Percentiles rank a stretch among this genome's conserved stretches.
These are phyloP conservation scores for Psilopogon haemacephalus DNA, from an alignment of 2,113 vertebrate genomes.

Conservation along the genomic window DNA sequence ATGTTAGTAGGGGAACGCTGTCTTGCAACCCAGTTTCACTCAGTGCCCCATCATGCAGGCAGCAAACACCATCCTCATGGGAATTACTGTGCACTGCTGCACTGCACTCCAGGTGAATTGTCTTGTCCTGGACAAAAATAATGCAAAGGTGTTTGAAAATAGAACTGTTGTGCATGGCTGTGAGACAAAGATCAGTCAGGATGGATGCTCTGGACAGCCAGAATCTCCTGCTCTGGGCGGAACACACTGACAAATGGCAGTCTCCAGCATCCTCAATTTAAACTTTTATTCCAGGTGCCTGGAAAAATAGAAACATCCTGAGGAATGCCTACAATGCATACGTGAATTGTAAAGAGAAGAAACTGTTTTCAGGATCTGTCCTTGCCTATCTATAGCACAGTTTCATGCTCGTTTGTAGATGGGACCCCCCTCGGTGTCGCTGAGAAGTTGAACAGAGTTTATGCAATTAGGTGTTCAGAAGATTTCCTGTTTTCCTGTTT, in stretches of 20 bases:
- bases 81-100: neutral
- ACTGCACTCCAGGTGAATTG: neutral
- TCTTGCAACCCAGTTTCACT: neutral
- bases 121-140: neutral
- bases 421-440: neutral
- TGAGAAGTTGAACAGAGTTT: neutral
- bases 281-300: neutral
- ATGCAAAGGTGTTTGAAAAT: neutral
- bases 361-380: neutral
- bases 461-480: neutral
- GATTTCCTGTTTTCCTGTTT: neutral
- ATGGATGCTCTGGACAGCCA: neutral
- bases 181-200: neutral
- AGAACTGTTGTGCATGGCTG: fast-evolving
- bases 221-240: neutral
- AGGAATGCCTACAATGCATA: neutral
- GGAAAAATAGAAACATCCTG: neutral
- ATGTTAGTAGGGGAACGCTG: neutral
- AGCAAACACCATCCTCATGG: neutral
- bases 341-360: neutral
- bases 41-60: fast-evolving
- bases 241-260: neutral
- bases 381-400: neutral
- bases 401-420: neutral
- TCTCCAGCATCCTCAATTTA: neutral